phyloP scores from a whole-genome alignment of 35 echinoderm and acorn worm species.

The Eucidaris tribuloides region DNA sequence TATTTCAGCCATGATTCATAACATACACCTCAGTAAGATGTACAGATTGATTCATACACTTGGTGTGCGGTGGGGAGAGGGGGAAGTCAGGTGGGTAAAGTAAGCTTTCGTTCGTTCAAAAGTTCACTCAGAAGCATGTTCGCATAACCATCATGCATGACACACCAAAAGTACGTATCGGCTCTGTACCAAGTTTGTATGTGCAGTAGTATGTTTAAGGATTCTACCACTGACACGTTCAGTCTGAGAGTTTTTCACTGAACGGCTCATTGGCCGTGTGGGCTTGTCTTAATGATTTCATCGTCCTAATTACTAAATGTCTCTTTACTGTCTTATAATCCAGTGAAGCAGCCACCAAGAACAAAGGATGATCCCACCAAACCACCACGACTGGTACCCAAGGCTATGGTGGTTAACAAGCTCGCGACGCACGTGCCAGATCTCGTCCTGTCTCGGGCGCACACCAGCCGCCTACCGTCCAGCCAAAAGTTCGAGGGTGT shows the following conservation, averaged over 20 bases:
- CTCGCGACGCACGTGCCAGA: conserved; percentile 90
- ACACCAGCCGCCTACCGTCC: conserved; percentile 51
- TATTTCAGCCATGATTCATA: no score
- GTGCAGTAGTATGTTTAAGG: background rate
- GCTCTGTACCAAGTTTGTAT: background rate
- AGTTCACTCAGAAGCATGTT: no score
- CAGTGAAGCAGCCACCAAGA: conserved; percentile 2
- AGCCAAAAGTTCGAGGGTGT: conserved; percentile 84
- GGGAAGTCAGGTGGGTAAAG: no score
- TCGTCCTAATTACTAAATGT: no score
- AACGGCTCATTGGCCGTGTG: background rate
- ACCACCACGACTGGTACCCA: background rate
- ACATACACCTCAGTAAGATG: no score
- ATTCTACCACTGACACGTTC: background rate
- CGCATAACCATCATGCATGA: no score
- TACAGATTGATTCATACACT: no score
- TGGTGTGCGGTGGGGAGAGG: no score
- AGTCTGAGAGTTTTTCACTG: background rate
- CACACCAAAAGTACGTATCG: background rate
- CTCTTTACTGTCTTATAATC: background rate
- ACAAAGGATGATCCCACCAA: conserved; percentile 27
- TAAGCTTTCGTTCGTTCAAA: no score
- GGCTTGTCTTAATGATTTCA: background rate
- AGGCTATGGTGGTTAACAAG: conserved; percentile 63
- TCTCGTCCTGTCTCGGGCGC: conserved; percentile 36